A percentile compares a stretch with the other conserved stretches of the same genome.
Conservation (phyloP, 53 echinoderm and acorn worm genomes). For the Zoroaster sp. region DNA sequence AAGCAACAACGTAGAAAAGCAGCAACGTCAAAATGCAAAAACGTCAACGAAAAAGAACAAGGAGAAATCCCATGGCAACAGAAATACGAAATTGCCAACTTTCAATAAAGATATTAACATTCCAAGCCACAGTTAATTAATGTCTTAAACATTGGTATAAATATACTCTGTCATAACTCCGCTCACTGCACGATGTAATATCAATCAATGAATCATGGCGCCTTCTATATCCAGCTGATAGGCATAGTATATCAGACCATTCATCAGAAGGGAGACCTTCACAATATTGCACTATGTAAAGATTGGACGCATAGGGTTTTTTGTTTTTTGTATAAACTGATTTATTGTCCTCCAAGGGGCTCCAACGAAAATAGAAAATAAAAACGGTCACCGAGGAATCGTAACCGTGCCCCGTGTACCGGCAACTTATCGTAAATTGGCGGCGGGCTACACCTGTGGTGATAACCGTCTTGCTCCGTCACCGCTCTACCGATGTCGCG, state of each 20-base stretch:
- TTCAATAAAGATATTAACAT: too few relatives aligned
- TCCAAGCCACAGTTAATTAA: background rate
- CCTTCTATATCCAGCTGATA: too few relatives aligned
- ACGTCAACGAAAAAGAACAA: too few relatives aligned
- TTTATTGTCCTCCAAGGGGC: slow-evolving; percentile 5
- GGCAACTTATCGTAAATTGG: slow-evolving; percentile 53
- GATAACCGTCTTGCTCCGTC: slow-evolving; percentile 2
- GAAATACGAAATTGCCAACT: too few relatives aligned
- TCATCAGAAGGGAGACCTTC: background rate
- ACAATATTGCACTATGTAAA: background rate
- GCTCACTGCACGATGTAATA: background rate
- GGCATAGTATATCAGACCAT: background rate
- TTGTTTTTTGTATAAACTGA: background rate
- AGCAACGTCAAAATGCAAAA: too few relatives aligned
- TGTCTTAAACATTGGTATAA: too few relatives aligned
- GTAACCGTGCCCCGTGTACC: slow-evolving; percentile 31
- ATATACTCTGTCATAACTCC: background rate
- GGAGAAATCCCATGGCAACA: too few relatives aligned
- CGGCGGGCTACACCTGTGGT: slow-evolving; percentile 56
- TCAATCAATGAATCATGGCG: background rate
- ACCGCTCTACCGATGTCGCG: slow-evolving; percentile 24
- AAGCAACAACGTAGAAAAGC: too few relatives aligned
- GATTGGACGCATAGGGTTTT: background rate
- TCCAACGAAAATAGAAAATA: background rate
- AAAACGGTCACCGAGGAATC: background rate